Evolutionary conservation across 2,113 vertebrate genomes (phyloP).

Genomic region (Cebidichthys violaceus): DNA sequence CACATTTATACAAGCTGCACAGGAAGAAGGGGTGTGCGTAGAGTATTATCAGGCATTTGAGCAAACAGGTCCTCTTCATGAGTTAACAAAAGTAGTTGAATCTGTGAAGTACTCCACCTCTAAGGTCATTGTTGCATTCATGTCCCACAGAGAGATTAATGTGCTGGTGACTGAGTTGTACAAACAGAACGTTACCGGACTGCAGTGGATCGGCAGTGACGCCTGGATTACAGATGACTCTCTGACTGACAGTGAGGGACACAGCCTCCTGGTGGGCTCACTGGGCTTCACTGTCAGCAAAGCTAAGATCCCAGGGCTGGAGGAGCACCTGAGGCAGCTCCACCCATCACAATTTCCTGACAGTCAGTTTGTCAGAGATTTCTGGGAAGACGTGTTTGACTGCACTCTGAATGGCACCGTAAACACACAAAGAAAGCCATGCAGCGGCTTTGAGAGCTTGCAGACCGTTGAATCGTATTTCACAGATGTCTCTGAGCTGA

Average conservation of each 20-base stretch:
- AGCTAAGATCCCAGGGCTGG: slow-evolving; percentile 78
- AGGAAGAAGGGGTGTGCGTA: slow-evolving; percentile 20
- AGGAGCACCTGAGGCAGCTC: slow-evolving; percentile 74
- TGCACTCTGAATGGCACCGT: slow-evolving; percentile 67
- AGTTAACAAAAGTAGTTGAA: slow-evolving; percentile 28
- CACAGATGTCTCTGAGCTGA: slow-evolving; percentile 75
- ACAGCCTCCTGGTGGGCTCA: slow-evolving; percentile 75
- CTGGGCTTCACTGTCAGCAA: slow-evolving; percentile 80
- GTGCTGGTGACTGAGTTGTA: slow-evolving; percentile 61
- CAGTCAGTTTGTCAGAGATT: slow-evolving; percentile 79
- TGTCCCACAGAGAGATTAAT: slow-evolving; percentile 25
- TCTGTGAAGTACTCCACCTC: slow-evolving; percentile 24
- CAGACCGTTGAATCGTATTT: slow-evolving; percentile 59
- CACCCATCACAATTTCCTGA: slow-evolving; percentile 79
- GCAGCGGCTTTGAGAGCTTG: slow-evolving; percentile 78
- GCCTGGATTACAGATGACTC: slow-evolving; percentile 85
- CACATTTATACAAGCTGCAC: slow-evolving; percentile 11
- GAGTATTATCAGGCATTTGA: slow-evolving; percentile 48
- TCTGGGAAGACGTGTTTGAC: slow-evolving; percentile 83
- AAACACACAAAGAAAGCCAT: slow-evolving; percentile 49
- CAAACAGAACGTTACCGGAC: slow-evolving; percentile 70
- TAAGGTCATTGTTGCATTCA: slow-evolving; percentile 21
- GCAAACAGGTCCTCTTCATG: slow-evolving; percentile 38
- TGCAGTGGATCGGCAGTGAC: slow-evolving; percentile 83
- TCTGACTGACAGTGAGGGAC: slow-evolving; percentile 69